A percentile compares a stretch with the other conserved stretches of the same genome.
Evolutionary conservation across 2,797 vertebrate species (phyloP).

Genomic region (Clarias pachynema): DNA sequence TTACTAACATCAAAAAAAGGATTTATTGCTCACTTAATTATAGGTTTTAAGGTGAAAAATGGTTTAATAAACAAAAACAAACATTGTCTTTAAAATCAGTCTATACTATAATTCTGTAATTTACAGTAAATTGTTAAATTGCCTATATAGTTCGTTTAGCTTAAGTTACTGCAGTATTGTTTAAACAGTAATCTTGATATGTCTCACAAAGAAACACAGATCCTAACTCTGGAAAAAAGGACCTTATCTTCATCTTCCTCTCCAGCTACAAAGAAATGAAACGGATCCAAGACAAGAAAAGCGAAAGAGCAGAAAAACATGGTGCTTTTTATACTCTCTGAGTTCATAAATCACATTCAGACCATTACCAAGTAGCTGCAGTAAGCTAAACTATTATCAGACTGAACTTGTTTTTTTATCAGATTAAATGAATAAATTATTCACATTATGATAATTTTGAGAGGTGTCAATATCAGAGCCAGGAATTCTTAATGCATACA

Average conservation of each 20-base stretch:
- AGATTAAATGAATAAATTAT: conserved; percentile 59
- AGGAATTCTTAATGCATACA: conserved; percentile 47
- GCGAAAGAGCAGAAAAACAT: neutral
- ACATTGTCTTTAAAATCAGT: neutral
- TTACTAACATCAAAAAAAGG: neutral
- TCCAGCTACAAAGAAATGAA: conserved; percentile 13
- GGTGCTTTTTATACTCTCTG: neutral
- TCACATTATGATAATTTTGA: conserved; percentile 55
- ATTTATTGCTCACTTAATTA: neutral
- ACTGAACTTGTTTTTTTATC: neutral
- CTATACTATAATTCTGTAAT: neutral
- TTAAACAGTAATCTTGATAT: conserved; percentile 12
- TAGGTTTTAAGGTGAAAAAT: neutral
- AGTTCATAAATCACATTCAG: neutral
- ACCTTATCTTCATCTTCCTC: neutral
- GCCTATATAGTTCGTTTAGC: neutral
- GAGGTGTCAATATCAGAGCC: conserved; percentile 60
- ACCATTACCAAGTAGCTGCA: neutral
- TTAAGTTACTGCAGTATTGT: neutral
- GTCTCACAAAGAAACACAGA: conserved; percentile 20
- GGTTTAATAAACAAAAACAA: neutral
- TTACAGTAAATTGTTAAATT: neutral
- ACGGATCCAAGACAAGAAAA: neutral
- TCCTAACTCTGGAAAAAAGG: conserved; percentile 16
- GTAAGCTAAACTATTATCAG: neutral